Base-by-base conservation (phyloP, 2,888 invertebrate species). In the Hydriomena furcata region DNA sequence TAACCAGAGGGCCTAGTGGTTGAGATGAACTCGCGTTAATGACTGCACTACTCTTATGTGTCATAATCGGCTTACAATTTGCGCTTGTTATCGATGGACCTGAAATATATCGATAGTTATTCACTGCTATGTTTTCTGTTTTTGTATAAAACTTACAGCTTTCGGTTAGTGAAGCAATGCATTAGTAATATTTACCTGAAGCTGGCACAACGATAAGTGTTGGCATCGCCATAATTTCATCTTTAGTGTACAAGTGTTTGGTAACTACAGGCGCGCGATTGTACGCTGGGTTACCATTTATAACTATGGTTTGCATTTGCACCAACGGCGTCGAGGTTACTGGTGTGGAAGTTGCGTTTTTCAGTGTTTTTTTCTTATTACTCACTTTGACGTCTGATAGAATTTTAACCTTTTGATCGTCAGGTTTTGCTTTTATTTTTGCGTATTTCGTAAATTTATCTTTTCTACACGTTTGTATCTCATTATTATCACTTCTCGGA, bases 161-260 rank as follows among this genome's bases (percentile, higher is more conserved):
- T 17, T 43, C 20, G 11, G 31, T 47, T 32, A 47, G 23, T 31
- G 38, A 32, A 40, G 17, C 28, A 30, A 23, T 7, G 27, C 34
- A 17, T 38, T 7, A 43, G 32, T 28, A 20, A 44, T 42, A 53
- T 47, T 76, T 79, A 88, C 89, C 84, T 79, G 83, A 63, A 34
- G 74, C 61, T 47, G 87, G 83, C 7, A 85, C 82, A 21, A 89
- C 67, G 57, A 91, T 84, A 11, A 90, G 76, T n/a, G 89, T 91
- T 4, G 90, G 91, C 91, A 91, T 91, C n/a, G 90, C 84, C 89
- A 91, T 88, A 55, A 91, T 91, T 72, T 91, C 87, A 65, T 86
- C 88, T 63, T 81, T 78, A 8, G 88, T 84, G 52, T 65, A 84
- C 34, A 61, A 76, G 53, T 64, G 63, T 17, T 58, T 12, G 51